These are phyloP conservation scores for Trypoxylus dichotomus DNA, from an alignment of 1,140 invertebrate genomes.

Conservation along the genomic window DNA sequence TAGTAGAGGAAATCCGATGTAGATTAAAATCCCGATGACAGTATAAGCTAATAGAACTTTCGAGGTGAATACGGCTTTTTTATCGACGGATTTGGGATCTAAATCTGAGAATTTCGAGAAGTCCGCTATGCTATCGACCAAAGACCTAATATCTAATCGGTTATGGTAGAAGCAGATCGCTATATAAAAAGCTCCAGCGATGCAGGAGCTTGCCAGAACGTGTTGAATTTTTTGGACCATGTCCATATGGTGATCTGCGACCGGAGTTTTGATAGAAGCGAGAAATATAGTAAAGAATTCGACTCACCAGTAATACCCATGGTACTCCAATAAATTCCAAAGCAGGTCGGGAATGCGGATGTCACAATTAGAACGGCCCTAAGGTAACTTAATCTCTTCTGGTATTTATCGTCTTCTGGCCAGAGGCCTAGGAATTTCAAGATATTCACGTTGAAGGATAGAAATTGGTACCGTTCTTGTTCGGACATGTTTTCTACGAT, in stretches of 20 bases:
- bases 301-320: neutral
- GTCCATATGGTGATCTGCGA: constrained; percentile 33
- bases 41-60: constrained; percentile 43
- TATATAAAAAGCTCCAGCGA: constrained; percentile 42
- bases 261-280: neutral
- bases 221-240: constrained; percentile 36
- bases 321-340: neutral
- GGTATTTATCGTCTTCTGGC: constrained; percentile 30
- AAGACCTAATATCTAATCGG: constrained; percentile 33
- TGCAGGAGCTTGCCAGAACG: constrained; percentile 40
- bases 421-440: constrained; percentile 34
- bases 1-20: constrained; percentile 40
- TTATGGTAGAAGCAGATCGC: constrained; percentile 39
- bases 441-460: constrained; percentile 30
- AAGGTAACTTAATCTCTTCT: constrained; percentile 17
- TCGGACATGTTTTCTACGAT: neutral
- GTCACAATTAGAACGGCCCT: constrained; percentile 36
- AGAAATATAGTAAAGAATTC: neutral
- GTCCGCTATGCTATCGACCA: constrained; percentile 34
- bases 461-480: constrained; percentile 2
- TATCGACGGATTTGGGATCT: constrained; percentile 34
- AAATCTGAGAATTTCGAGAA: constrained; percentile 36
- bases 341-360: constrained; percentile 36
- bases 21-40: constrained; percentile 41
- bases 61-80: constrained; percentile 38